Conservation (phyloP, 2,888 invertebrate genomes). For the Brachyopa scutellaris region DNA sequence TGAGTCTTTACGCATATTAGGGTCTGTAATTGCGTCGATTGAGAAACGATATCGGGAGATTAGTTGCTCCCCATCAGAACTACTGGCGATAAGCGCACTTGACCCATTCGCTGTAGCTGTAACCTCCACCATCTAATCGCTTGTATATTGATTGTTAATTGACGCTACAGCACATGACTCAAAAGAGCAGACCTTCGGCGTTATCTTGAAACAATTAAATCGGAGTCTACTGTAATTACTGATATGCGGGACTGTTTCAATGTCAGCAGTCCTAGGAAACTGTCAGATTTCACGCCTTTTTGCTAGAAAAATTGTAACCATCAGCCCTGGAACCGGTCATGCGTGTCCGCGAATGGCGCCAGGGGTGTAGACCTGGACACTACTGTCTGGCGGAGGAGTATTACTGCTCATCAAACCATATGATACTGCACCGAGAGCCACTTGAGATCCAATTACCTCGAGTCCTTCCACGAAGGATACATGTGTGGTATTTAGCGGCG, state of each 20-base stretch:
- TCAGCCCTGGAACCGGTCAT: constrained; percentile 15
- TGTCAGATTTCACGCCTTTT: constrained; percentile 69
- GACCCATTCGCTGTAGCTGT: constrained; percentile 44
- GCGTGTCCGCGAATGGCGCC: constrained; percentile 62
- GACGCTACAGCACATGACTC: constrained; percentile 39
- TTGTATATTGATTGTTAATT: constrained; percentile 74
- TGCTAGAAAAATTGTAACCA: not conserved
- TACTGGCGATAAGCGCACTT: constrained; percentile 64
- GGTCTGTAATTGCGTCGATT: constrained; percentile 58
- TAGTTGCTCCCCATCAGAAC: constrained; percentile 45
- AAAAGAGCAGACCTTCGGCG: not conserved
- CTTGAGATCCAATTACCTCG: constrained; percentile 63
- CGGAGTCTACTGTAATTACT: constrained; percentile 21
- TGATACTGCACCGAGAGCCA: constrained; percentile 31
- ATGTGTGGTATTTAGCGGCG: constrained; percentile 52
- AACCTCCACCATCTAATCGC: constrained; percentile 68
- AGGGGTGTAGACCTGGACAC: constrained; percentile 62
- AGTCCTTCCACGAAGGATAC: constrained; percentile 67
- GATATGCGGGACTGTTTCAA: constrained; percentile 46
- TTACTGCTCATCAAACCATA: constrained; percentile 54
- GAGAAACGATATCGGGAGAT: constrained; percentile 54
- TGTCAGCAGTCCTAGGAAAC: constrained; percentile 36
- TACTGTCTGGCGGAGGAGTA: constrained; percentile 64
- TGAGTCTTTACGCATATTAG: constrained; percentile 60
- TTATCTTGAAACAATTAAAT: constrained; percentile 60